Percentiles rank a stretch among this genome's conserved stretches.
Conservation (phyloP, 2,113 vertebrate species). For the Gyps fulvus region DNA sequence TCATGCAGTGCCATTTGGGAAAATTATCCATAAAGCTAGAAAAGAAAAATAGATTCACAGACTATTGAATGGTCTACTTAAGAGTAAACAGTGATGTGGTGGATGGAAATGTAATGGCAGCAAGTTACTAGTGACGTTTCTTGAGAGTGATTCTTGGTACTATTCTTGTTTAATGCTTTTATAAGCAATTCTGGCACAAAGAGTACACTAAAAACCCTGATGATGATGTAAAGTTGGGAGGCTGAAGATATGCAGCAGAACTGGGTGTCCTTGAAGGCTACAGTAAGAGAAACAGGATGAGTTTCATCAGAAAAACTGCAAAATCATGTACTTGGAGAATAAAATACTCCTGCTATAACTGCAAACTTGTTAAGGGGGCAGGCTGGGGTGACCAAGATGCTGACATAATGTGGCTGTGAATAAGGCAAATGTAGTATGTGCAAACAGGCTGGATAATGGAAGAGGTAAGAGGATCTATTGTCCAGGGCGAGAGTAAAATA, state of each 20-base stretch:
- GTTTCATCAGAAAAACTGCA: not conserved
- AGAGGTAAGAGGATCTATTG: not conserved
- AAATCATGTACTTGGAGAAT: not conserved
- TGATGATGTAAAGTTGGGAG: not conserved
- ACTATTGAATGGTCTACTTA: not conserved
- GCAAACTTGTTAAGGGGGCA: not conserved
- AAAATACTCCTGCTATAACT: not conserved
- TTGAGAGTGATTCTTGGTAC: not conserved
- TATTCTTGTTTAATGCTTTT: not conserved
- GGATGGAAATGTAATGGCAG: not conserved
- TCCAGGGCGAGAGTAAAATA: not conserved
- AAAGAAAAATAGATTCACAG: not conserved
- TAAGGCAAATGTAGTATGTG: not conserved
- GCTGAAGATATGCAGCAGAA: not conserved
- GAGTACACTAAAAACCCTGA: not conserved
- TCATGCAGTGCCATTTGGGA: not conserved
- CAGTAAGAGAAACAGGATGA: not conserved
- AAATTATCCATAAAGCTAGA: not conserved
- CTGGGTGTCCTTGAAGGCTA: not conserved
- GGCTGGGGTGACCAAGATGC: not conserved
- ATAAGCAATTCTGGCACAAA: not conserved
- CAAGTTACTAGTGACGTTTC: not conserved
- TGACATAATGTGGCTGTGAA: not conserved
- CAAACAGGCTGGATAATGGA: not conserved
- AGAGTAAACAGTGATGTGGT: not conserved